These are phyloP conservation scores for Listrodromus nycthemerus DNA, from an alignment of 2,888 invertebrate species.

Conservation along the genomic window DNA sequence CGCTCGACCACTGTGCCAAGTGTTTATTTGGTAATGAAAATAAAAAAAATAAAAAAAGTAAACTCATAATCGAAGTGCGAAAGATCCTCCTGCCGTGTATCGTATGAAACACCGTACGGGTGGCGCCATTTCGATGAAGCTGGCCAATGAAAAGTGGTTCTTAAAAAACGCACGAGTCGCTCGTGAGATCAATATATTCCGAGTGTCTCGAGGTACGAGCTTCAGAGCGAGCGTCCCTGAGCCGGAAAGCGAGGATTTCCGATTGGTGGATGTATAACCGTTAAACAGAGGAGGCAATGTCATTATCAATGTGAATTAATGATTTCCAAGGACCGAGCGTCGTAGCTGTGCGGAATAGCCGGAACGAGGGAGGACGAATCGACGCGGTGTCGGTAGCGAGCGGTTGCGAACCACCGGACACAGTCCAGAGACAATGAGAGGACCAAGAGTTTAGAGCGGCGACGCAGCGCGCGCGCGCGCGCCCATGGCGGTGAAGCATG, in stretches of 20 bases:
- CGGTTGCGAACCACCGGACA: conserved; percentile 21
- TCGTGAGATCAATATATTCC: conserved; percentile 14
- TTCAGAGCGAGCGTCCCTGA: conserved; percentile 13
- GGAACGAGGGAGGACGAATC: conserved; percentile 31
- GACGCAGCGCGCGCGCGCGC: not conserved
- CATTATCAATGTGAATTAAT: conserved; percentile 67
- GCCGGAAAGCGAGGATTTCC: conserved; percentile 31
- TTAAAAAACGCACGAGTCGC: conserved; percentile 32
- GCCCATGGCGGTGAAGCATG: too few relatives aligned
- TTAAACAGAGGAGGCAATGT: conserved; percentile 52
- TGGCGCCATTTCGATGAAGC: not conserved
- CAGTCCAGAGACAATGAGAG: conserved; percentile 20
- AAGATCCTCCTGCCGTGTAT: conserved; percentile 39
- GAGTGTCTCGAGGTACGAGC: not conserved
- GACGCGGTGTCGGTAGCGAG: conserved; percentile 22
- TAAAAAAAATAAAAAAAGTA: conserved; percentile 8
- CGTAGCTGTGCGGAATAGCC: conserved; percentile 14
- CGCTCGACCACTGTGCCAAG: conserved; percentile 26
- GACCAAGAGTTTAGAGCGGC: not conserved
- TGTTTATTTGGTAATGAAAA: conserved; percentile 26
- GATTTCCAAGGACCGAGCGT: conserved; percentile 62
- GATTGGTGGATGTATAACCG: not conserved
- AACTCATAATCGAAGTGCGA: conserved; percentile 39
- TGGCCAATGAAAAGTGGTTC: conserved; percentile 29
- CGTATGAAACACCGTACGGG: not conserved